phyloP scores from a whole-genome alignment of 1,140 invertebrate species.

The Nasonia giraulti region DNA sequence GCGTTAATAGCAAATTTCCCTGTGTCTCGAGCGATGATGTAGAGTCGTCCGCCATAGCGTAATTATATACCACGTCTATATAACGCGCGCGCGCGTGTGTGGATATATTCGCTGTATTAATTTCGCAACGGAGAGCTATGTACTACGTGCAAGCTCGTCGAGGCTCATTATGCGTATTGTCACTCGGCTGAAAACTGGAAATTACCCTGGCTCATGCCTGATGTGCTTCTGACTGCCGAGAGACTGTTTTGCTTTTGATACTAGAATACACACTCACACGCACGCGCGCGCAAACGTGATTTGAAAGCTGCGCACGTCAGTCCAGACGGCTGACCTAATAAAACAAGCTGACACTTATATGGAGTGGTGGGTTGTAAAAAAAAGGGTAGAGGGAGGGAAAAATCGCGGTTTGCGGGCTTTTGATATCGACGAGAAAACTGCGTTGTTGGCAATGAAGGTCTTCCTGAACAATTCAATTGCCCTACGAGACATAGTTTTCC shows the following conservation, averaged over 20 bases:
- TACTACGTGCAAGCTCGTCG: background rate
- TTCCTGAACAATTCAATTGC: background rate
- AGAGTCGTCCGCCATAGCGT: background rate
- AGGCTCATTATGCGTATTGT: background rate
- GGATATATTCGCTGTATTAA: background rate
- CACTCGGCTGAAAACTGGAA: background rate
- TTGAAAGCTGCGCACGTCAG: no score
- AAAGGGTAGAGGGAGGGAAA: no score
- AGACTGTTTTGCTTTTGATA: background rate
- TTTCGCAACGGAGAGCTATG: background rate
- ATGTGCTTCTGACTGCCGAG: background rate
- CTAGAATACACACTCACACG: no score
- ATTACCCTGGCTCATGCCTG: background rate
- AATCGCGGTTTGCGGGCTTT: no score
- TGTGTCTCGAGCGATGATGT: no score
- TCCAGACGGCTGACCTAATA: no score
- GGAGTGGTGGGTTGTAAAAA: no score
- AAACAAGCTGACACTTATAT: no score
- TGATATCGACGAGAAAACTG: no score
- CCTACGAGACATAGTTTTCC: no score
- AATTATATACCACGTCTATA: background rate
- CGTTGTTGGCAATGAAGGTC: background rate
- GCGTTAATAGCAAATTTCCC: conserved; percentile 19
- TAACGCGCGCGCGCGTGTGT: no score
- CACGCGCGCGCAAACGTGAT: no score